Evolutionary conservation across 2,888 invertebrate genomes (phyloP), one percentile per base, ranked within the genome.

Genomic region (Sarcophaga subvicina): DNA sequence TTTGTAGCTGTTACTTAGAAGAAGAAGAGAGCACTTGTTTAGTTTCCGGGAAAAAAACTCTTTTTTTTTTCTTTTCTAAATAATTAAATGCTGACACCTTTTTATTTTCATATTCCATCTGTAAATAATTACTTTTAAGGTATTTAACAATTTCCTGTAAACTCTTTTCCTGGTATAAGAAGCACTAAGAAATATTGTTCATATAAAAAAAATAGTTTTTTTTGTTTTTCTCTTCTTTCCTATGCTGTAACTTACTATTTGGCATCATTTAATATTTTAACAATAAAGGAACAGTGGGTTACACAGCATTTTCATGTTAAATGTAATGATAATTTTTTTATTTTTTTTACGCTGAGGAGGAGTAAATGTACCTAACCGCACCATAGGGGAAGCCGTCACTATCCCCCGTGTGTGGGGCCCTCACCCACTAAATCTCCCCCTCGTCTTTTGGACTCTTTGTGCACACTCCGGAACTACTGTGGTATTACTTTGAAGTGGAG

Each of bases 71-170:
- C 72, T 76, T 75, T 77, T 80, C 72, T 76, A 71, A 83, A 86
- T 83, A 86, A 86, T 86, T 86, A 86, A 80, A 77, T 80, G 80
- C 83, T 86, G 86, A 86, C 80, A 86, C 75, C 62, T 71, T 81
- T 78, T 37, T 37, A 37, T 37, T 82, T 79, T 12, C 78, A 80
- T 78, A 17, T 67, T 73, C 71, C 71, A 66, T 78, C 22, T 79
- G 75, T 81, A 81, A 87, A 84, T 79, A 84, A 87, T 84, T 84
- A 87, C 87, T 84, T 87, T 79, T 71, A 81, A 81, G 37, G 81
- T 87, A 87, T 81, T 87, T 87, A 81, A 84, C 81, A 84, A 81
- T 87, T 81, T 81, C 87, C 81, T 75, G 22, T 80, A 47, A 70
- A 37, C 64, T 37, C 37, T 37, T 37, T 37, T 37, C 37, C 37